Base-by-base conservation (phyloP, 2,888 invertebrate species). In the Beris chalybata region DNA sequence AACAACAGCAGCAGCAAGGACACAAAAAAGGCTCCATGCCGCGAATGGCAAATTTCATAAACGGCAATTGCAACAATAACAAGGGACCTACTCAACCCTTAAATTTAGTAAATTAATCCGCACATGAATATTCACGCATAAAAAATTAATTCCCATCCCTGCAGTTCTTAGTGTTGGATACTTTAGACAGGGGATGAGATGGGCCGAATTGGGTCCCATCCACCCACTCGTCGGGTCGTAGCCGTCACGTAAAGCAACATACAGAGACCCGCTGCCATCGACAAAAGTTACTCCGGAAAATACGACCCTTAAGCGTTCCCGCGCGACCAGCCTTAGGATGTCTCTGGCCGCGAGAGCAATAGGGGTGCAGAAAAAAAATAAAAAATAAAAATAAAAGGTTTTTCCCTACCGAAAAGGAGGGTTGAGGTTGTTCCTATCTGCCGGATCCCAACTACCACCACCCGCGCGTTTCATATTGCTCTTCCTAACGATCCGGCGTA, bases 101-200 rank as follows among this genome's bases (percentile, higher is more conserved):
- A 65, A 68, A 65, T 65, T 59, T 59, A 67, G 48, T 68, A 68
- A 68, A 68, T 68, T 68, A 68, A 68, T 68, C 68, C 68, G 65
- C 61, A 65, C 68, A 68, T 68, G 67, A 67, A 64, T 67, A 67
- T 67, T 67, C 64, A 67, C 67, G 67, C 67, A 67, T 63, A 68
- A 68, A 68, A 68, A 68, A 68, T 68, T 68, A 68, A 58, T 56
- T 59, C 65, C 55, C 59, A 47, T 57, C 67, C 45, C 13, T 15
- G 13, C 5, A 3, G 38, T 22, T 22, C 22, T 22, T 22, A 1
- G 59, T 43, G 58, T 59, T 32, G 54, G 59, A 52, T 47, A 54
- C 54, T 59, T 59, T 54, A 59, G 22, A 22, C 22, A 44, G 59
- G 54, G 47, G 54, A 54, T 5, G 32, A 32, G 52, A 38, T 2